A percentile compares a stretch with the other conserved stretches of the same genome.
phyloP scores from a whole-genome alignment of 1,140 invertebrate genomes.

The Danaus melanippus region DNA sequence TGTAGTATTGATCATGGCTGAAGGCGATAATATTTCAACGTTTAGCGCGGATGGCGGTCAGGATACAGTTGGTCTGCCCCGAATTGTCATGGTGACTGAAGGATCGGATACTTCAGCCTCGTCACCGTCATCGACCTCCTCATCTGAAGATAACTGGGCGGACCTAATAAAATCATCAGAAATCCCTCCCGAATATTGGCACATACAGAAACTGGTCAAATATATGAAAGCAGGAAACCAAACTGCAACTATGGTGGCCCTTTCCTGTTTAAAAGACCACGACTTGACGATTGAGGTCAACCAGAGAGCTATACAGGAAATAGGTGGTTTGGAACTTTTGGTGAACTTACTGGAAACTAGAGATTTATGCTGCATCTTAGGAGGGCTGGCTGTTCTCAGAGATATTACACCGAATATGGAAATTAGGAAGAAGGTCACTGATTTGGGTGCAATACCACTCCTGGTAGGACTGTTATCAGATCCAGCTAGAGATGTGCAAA shows the following conservation, averaged over 20 bases:
- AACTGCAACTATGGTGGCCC: constrained; percentile 93
- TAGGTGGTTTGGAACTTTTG: constrained; percentile 91
- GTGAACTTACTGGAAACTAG: constrained; percentile 94
- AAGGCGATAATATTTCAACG: constrained; percentile 54
- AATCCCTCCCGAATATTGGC: constrained; percentile 89
- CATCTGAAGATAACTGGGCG: constrained; percentile 74
- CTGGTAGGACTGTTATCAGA: constrained; percentile 83
- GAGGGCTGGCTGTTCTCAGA: constrained; percentile 85
- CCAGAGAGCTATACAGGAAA: constrained; percentile 84
- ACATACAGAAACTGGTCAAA: constrained; percentile 94
- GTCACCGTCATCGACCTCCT: constrained; percentile 60
- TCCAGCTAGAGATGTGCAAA: constrained; percentile 87
- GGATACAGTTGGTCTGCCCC: constrained; percentile 55
- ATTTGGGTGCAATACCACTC: constrained; percentile 85
- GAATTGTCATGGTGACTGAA: constrained; percentile 69
- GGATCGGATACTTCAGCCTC: constrained; percentile 65
- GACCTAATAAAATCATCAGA: constrained; percentile 73
- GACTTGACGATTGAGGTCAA: constrained; percentile 85
- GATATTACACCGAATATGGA: constrained; percentile 85
- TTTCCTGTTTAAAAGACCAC: constrained; percentile 92
- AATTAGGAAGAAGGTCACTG: constrained; percentile 85
- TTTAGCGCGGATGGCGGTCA: constrained; percentile 61
- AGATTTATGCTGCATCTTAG: constrained; percentile 91
- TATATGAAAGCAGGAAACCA: constrained; percentile 96
- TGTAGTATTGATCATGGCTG: constrained; percentile 35